Conservation (phyloP, 2,888 invertebrate species). For the Cataglyphis livida region DNA sequence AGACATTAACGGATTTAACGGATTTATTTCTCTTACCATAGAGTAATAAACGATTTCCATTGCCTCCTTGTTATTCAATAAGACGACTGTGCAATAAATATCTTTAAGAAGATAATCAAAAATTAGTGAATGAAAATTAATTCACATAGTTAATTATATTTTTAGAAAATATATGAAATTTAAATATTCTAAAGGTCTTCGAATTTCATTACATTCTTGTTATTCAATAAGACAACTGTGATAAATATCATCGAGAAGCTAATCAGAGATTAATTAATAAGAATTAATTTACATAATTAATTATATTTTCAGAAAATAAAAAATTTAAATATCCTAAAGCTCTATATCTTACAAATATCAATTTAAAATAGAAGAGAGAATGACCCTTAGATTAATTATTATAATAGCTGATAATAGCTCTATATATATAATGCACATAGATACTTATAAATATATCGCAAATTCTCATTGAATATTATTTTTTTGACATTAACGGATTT, state of each 20-base stretch:
- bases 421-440: not conserved
- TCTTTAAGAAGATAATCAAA: conserved; percentile 23
- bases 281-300: conserved; percentile 15
- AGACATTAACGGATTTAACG: conserved; percentile 47
- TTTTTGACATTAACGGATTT: conserved; percentile 34
- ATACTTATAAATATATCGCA: not conserved
- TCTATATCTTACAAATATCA: too few relatives aligned
- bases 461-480: not conserved
- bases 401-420: not conserved
- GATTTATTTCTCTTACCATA: conserved; percentile 39
- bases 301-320: not conserved
- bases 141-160: conserved; percentile 14
- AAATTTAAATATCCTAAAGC: not conserved
- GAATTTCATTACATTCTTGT: not conserved
- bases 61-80: conserved; percentile 30
- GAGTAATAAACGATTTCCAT: conserved; percentile 22
- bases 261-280: conserved; percentile 27
- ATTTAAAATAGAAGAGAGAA: not conserved
- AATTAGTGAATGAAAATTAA: conserved; percentile 31
- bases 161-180: too few relatives aligned
- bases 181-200: not conserved
- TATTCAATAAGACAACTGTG: conserved; percentile 45
- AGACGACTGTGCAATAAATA: conserved; percentile 40
- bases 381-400: not conserved
- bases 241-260: conserved; percentile 16